A percentile compares a stretch with the other conserved stretches of the same genome.
Evolutionary conservation across 2,797 vertebrate genomes (phyloP).

Genomic region (Galago senegalensis): DNA sequence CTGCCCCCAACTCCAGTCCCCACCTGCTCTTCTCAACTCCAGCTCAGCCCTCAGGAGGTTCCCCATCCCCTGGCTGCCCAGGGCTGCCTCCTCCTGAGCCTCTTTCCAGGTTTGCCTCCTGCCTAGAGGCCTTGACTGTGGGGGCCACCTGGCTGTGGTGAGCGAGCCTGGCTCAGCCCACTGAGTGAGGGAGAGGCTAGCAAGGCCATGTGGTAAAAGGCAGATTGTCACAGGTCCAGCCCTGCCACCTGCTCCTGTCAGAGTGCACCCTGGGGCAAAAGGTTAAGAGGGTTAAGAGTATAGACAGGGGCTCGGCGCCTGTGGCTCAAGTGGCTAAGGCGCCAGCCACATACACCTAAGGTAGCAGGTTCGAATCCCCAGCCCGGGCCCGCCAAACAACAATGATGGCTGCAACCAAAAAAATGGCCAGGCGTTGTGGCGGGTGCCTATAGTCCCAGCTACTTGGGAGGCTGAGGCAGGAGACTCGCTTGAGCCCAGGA

Average conservation of each 20-base stretch:
- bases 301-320: not conserved
- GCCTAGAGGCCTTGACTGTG: not conserved
- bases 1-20: not conserved
- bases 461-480: no score
- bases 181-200: not conserved
- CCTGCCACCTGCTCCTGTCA: not conserved
- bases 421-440: no score
- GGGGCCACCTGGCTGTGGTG: not conserved
- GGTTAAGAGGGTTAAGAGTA: not conserved
- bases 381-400: no score
- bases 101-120: not conserved
- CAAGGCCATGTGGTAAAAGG: not conserved
- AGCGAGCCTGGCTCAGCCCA: not conserved
- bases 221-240: conserved; percentile 35
- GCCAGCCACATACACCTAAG: no score
- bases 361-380: no score
- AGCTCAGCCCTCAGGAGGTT: not conserved
- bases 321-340: no score
- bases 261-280: conserved; percentile 4
- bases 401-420: no score
- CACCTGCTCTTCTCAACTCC: not conserved
- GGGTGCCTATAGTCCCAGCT: no score
- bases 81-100: not conserved
- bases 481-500: no score
- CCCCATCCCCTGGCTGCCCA: not conserved